Conservation (phyloP, 1,140 invertebrate species). For the Hormaphis cornu region DNA sequence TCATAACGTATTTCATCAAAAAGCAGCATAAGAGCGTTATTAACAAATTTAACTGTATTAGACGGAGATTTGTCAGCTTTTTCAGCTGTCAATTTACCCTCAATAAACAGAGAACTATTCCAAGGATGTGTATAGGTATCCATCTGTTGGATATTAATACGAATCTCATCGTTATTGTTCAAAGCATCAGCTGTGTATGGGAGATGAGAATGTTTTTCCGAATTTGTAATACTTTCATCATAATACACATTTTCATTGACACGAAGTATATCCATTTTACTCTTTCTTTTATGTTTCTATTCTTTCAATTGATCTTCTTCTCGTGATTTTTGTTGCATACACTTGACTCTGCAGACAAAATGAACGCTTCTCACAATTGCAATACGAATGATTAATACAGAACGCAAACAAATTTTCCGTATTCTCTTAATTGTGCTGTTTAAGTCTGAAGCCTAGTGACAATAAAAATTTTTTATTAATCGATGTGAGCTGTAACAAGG, state of each 20-base stretch:
- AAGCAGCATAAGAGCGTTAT: slow-evolving; percentile 37
- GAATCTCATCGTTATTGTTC: slow-evolving; percentile 41
- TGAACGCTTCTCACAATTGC: too few species aligned
- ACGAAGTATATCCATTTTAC: too few species aligned
- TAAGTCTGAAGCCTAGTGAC: too few species aligned
- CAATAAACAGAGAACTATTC: slow-evolving; percentile 32
- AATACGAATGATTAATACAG: too few species aligned
- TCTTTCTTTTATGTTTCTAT: too few species aligned
- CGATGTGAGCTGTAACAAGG: too few species aligned
- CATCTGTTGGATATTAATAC: slow-evolving; percentile 39
- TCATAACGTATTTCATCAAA: slow-evolving; percentile 45
- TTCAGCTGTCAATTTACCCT: slow-evolving; percentile 3
- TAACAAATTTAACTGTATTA: background rate
- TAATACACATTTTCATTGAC: slow-evolving; percentile 14
- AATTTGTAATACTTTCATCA: slow-evolving; percentile 36
- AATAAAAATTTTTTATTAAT: too few species aligned
- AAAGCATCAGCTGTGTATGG: slow-evolving; percentile 39
- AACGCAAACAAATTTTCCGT: too few species aligned
- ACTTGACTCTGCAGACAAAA: too few species aligned
- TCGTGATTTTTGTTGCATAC: too few species aligned
- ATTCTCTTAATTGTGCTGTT: too few species aligned
- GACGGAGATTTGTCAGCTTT: background rate
- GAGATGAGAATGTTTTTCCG: slow-evolving; percentile 33
- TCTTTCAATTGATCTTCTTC: too few species aligned
- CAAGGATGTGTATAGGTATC: background rate